Evolutionary conservation across 2,113 vertebrate species (phyloP).

Genomic region (Lates calcarifer): DNA sequence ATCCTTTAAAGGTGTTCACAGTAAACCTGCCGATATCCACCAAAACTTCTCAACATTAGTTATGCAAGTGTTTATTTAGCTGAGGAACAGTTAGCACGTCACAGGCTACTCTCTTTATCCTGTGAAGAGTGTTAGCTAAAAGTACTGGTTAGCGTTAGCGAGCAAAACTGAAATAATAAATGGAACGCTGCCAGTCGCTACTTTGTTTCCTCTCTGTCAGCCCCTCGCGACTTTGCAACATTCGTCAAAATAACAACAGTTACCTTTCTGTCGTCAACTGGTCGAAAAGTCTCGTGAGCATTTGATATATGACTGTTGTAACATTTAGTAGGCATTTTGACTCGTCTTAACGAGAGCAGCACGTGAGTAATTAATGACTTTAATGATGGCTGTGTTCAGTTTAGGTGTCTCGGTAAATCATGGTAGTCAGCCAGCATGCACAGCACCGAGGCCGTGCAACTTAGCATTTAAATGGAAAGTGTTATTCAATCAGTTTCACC

Average conservation of each 20-base stretch:
- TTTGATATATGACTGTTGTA: background rate
- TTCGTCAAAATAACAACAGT: background rate
- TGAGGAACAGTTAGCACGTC: background rate
- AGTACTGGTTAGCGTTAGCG: background rate
- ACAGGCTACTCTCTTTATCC: background rate
- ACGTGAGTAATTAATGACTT: conserved; percentile 7
- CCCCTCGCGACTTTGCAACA: too few species aligned
- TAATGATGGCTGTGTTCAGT: background rate
- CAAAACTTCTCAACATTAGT: too few species aligned
- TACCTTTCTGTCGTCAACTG: background rate
- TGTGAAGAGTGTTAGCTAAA: background rate
- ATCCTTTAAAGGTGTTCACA: too few species aligned
- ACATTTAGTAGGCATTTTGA: background rate
- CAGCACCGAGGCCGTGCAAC: background rate
- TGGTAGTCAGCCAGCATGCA: background rate
- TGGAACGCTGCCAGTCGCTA: background rate
- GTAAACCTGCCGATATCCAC: too few species aligned
- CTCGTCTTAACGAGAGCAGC: background rate
- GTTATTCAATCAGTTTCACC: background rate
- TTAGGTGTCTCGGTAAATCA: background rate
- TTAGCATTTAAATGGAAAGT: background rate
- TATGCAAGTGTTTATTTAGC: background rate
- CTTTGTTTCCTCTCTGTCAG: too few species aligned
- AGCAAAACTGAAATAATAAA: background rate
- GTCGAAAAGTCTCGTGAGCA: background rate